Evolutionary conservation across 2,113 vertebrate species (phyloP).

Genomic region (Perca fluviatilis): DNA sequence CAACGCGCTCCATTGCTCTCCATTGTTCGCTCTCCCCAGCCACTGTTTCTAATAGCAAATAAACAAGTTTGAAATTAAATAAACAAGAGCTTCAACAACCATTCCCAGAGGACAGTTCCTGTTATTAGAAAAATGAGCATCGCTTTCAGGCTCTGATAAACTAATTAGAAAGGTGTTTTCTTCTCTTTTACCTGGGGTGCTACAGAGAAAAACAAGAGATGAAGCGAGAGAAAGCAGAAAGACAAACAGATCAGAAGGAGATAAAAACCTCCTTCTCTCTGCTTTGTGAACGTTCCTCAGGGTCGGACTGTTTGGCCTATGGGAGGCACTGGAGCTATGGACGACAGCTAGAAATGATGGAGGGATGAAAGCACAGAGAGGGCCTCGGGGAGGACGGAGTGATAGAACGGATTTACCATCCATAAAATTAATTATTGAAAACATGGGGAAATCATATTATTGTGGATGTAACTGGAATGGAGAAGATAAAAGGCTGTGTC

Average conservation of each 20-base stretch:
- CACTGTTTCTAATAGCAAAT: conserved; percentile 60
- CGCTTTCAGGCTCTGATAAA: conserved; percentile 70
- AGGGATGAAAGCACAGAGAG: conserved; percentile 59
- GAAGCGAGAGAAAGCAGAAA: conserved; percentile 12
- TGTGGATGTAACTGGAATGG: conserved; percentile 70
- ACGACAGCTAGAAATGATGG: conserved; percentile 67
- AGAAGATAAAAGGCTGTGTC: conserved; percentile 67
- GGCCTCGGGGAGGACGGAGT: conserved; percentile 60
- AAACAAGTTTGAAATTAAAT: conserved; percentile 70
- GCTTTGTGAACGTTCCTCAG: conserved; percentile 49
- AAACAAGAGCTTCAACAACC: conserved; percentile 56
- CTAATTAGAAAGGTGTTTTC: conserved; percentile 78
- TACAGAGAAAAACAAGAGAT: conserved; percentile 32
- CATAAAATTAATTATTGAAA: conserved; percentile 82
- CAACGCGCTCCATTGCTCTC: conserved; percentile 12
- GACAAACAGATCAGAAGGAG: conserved; percentile 59
- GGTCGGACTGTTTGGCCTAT: conserved; percentile 60
- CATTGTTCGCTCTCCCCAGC: conserved; percentile 48
- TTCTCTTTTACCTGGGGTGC: conserved; percentile 51
- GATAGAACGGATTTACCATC: conserved; percentile 65
- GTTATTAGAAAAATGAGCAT: conserved; percentile 69
- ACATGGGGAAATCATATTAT: conserved; percentile 71
- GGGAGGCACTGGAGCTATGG: conserved; percentile 48
- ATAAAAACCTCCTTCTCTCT: conserved; percentile 44
- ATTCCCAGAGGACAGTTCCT: conserved; percentile 57